These are phyloP conservation scores for Solea senegalensis DNA, from an alignment of 2,113 vertebrate species.

Conservation along the genomic window DNA sequence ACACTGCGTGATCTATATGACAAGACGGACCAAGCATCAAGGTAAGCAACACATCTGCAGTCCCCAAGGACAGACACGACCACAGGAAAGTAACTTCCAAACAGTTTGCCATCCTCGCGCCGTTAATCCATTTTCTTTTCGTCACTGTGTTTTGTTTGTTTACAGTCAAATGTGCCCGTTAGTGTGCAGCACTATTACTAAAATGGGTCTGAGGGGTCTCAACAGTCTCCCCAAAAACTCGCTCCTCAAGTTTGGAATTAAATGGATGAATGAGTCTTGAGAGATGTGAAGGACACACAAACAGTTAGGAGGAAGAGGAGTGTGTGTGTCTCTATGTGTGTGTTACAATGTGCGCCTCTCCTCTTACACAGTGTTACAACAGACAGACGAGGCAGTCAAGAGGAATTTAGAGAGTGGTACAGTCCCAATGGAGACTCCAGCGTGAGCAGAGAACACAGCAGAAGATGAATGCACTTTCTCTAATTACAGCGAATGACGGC, in stretches of 20 bases:
- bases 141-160: too few species aligned
- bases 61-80: too few species aligned
- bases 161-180: too few species aligned
- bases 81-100: too few species aligned
- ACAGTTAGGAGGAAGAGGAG: background rate
- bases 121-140: too few species aligned
- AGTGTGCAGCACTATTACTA: too few species aligned
- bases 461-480: constrained; percentile 64
- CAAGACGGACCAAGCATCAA: too few species aligned
- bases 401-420: constrained; percentile 57
- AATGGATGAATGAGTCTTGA: background rate
- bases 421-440: constrained; percentile 56
- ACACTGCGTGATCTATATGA: too few species aligned
- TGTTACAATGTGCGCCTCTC: constrained; percentile 62
- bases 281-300: background rate
- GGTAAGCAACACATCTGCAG: too few species aligned
- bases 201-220: background rate
- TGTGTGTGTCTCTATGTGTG: constrained; percentile 1
- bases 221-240: background rate
- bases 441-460: constrained; percentile 41
- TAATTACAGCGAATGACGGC: constrained; percentile 67
- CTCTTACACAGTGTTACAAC: constrained; percentile 76
- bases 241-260: background rate
- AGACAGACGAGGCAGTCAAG: constrained; percentile 48
- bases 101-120: too few species aligned